These are phyloP conservation scores for Parnassius glacialis DNA, from an alignment of 2,888 invertebrate genomes.

Conservation along the genomic window DNA sequence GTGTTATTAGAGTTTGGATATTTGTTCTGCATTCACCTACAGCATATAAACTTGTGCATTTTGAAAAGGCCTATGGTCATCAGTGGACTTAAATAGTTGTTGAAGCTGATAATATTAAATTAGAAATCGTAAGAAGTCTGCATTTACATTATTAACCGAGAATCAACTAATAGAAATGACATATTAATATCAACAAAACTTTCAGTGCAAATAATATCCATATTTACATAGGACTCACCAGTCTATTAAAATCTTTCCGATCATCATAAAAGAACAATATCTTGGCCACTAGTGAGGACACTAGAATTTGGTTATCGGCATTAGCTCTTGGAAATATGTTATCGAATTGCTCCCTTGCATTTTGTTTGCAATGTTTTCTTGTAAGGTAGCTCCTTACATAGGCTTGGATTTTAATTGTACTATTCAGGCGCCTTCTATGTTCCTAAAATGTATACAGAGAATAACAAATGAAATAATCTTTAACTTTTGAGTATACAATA, in stretches of 20 bases:
- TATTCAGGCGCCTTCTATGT: slow-evolving; percentile 85
- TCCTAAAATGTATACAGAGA: slow-evolving; percentile 66
- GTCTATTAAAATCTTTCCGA: slow-evolving; percentile 78
- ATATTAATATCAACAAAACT: too few relatives aligned
- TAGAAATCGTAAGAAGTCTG: too few relatives aligned
- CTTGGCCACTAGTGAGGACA: slow-evolving; percentile 82
- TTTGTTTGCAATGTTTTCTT: slow-evolving; percentile 84
- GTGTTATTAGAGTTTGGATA: too few relatives aligned
- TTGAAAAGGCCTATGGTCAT: too few relatives aligned
- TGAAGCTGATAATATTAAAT: too few relatives aligned
- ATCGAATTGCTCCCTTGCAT: slow-evolving; percentile 87
- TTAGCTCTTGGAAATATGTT: slow-evolving; percentile 71
- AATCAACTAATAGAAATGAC: too few relatives aligned
- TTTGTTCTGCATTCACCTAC: too few relatives aligned
- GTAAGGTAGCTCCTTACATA: slow-evolving; percentile 87
- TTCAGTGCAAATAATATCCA: too few relatives aligned
- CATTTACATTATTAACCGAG: too few relatives aligned
- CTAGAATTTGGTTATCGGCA: slow-evolving; percentile 67
- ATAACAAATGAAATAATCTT: neutral
- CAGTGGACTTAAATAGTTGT: neutral
- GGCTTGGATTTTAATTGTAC: slow-evolving; percentile 91
- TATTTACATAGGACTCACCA: slow-evolving; percentile 52
- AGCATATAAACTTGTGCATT: too few relatives aligned
- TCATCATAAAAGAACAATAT: slow-evolving; percentile 89
- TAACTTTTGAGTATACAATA: too few relatives aligned